phyloP scores from a whole-genome alignment of 2,113 vertebrate species.

The Microtus oregoni region DNA sequence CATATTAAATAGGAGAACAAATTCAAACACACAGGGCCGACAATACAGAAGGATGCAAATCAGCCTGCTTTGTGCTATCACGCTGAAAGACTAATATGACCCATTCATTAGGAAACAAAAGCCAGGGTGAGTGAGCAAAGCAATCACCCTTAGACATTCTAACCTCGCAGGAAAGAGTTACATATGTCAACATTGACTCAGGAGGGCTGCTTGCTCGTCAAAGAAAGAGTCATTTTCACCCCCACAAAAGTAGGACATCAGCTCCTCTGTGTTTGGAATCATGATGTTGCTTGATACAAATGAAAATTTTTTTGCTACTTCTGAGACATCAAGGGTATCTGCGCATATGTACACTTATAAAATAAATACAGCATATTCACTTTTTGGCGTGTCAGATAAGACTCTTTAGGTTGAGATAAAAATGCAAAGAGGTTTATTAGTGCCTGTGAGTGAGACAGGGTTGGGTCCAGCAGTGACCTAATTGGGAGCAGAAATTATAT shows the following conservation, averaged over 20 bases:
- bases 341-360: not conserved
- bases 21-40: slow-evolving; percentile 74
- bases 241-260: not conserved
- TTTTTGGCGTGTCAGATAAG: slow-evolving; percentile 21
- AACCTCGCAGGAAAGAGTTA: slow-evolving; percentile 79
- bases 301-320: not conserved
- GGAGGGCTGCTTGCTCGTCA: slow-evolving; percentile 27
- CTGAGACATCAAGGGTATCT: not conserved
- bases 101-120: slow-evolving; percentile 74
- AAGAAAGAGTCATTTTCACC: slow-evolving; percentile 36
- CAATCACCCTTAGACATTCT: slow-evolving; percentile 51
- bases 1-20: slow-evolving; percentile 73
- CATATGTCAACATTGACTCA: slow-evolving; percentile 82
- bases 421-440: slow-evolving; percentile 66
- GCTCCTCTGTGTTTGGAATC: slow-evolving; percentile 19
- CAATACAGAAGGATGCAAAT: slow-evolving; percentile 77
- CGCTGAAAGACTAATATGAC: slow-evolving; percentile 82
- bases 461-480: not conserved
- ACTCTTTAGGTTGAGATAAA: slow-evolving; percentile 49
- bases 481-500: not conserved
- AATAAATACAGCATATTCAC: not conserved
- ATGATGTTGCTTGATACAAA: slow-evolving; percentile 10
- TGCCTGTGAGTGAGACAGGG: not conserved
- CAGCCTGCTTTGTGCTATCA: slow-evolving; percentile 76
- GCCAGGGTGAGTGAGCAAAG: slow-evolving; percentile 75